Percentiles rank a stretch among this genome's conserved stretches.
Evolutionary conservation across 2,888 invertebrate species (phyloP).

Genomic region (Epinotia bilunana): DNA sequence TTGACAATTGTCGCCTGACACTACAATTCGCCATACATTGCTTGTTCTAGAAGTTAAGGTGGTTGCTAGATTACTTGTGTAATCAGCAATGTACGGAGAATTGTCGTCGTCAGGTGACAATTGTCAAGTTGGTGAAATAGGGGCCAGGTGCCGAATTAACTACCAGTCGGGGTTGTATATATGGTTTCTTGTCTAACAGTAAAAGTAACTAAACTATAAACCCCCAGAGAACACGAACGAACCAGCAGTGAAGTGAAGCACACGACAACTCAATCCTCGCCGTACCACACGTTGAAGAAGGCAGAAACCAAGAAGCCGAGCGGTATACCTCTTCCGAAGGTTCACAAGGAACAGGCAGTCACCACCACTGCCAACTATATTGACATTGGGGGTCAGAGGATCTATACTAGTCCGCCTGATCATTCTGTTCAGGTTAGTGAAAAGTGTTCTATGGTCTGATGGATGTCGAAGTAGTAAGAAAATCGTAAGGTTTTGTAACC

Average conservation of each 20-base stretch:
- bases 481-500: neutral
- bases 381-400: constrained; percentile 80
- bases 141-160: no score
- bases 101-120: no score
- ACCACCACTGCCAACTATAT: constrained; percentile 77
- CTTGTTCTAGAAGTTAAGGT: no score
- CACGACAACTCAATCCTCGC: constrained; percentile 74
- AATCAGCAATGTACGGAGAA: no score
- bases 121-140: no score
- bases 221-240: constrained; percentile 76
- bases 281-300: constrained; percentile 79
- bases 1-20: no score
- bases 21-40: no score
- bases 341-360: constrained; percentile 75
- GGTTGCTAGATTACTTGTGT: no score
- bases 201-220: neutral
- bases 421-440: constrained; percentile 77
- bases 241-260: constrained; percentile 80
- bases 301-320: constrained; percentile 76
- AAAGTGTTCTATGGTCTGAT: neutral
- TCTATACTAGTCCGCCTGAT: constrained; percentile 80
- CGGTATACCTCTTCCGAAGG: constrained; percentile 77
- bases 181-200: neutral
- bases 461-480: neutral
- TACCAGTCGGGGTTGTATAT: neutral